Evolutionary conservation across 53 echinoderm and acorn worm species (phyloP).

Genomic region (Echinarachnius parma): DNA sequence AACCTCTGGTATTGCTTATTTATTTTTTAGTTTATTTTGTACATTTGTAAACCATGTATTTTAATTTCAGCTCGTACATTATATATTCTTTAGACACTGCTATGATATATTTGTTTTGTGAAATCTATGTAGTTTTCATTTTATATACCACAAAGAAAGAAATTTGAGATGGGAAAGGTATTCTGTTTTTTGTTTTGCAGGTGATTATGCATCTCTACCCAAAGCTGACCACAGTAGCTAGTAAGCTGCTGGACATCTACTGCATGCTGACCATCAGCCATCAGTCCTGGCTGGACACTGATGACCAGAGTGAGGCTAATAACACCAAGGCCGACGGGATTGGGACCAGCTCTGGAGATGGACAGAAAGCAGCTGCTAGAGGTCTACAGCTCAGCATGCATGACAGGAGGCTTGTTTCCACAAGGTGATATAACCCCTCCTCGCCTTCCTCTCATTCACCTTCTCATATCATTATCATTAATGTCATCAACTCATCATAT

Average conservation of each 20-base stretch:
- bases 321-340: neutral
- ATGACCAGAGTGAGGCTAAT: neutral
- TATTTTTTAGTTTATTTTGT: too few relatives aligned
- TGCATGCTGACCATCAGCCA: conserved; percentile 72
- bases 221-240: conserved; percentile 63
- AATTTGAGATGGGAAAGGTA: too few relatives aligned
- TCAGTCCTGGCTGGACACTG: conserved; percentile 54
- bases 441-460: neutral
- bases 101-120: too few relatives aligned
- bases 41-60: too few relatives aligned
- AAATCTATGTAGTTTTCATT: too few relatives aligned
- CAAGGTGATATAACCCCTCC: conserved; percentile 45
- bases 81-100: too few relatives aligned
- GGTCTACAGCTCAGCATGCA: conserved; percentile 45
- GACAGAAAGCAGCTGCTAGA: neutral
- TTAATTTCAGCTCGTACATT: too few relatives aligned
- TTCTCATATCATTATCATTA: neutral
- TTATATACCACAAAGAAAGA: too few relatives aligned
- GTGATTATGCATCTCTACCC: conserved; percentile 76
- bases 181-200: conserved; percentile 46
- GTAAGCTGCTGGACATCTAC: conserved; percentile 84
- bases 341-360: neutral
- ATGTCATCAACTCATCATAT: too few relatives aligned
- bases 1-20: too few relatives aligned
- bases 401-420: conserved; percentile 62